These are phyloP conservation scores for Pyrocephalus nanus DNA, from an alignment of 2,797 vertebrate species.

Conservation along the genomic window DNA sequence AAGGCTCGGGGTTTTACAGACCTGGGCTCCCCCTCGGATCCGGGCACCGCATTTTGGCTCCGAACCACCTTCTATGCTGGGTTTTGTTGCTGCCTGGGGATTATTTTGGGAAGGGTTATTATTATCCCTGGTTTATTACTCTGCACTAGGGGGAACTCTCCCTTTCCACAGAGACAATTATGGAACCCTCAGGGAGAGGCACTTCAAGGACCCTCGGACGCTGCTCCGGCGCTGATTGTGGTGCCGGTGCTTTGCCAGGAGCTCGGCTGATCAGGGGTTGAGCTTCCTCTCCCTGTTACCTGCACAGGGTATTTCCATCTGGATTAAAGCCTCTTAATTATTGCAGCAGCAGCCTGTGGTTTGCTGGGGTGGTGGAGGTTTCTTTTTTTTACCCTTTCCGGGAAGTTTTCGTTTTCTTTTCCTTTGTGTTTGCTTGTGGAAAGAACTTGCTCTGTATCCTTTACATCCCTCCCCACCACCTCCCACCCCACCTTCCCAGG, in stretches of 20 bases:
- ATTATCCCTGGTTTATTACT: constrained; percentile 75
- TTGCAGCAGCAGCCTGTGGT: neutral
- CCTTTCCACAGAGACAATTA: constrained; percentile 73
- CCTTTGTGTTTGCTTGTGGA: neutral
- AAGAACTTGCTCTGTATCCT: neutral
- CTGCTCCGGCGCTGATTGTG: constrained; percentile 34
- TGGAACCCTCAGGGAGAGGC: constrained; percentile 58
- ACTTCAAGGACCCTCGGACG: constrained; percentile 61
- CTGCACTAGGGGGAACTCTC: constrained; percentile 72
- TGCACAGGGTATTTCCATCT: neutral
- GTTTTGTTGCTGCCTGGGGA: constrained; percentile 74
- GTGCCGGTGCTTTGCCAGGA: neutral
- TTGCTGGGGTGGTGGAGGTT: neutral
- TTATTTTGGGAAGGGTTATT: constrained; percentile 80
- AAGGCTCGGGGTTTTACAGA: constrained; percentile 13
- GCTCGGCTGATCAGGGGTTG: neutral
- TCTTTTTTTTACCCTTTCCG: neutral
- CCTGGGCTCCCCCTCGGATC: constrained; percentile 35
- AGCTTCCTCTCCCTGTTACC: neutral
- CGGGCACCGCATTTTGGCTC: constrained; percentile 68
- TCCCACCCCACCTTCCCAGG: neutral
- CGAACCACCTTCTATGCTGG: constrained; percentile 67
- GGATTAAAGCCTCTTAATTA: constrained; percentile 19
- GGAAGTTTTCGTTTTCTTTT: neutral
- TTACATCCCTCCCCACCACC: neutral